phyloP scores from a whole-genome alignment of 2,888 invertebrate genomes.

The Lamellibrachia satsuma region DNA sequence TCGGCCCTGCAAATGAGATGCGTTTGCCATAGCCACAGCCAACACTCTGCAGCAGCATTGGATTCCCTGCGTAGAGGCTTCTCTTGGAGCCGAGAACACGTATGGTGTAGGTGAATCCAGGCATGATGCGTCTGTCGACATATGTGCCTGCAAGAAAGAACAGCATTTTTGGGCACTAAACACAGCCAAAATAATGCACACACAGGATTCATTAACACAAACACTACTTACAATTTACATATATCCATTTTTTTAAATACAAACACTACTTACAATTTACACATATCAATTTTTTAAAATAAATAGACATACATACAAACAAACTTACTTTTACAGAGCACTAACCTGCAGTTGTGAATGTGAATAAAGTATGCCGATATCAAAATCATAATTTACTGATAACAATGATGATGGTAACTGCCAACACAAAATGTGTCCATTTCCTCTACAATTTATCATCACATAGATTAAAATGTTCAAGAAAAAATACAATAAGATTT shows the following conservation, averaged over 20 bases:
- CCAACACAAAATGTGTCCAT: neutral
- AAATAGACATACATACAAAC: neutral
- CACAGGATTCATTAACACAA: neutral
- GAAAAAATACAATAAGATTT: neutral
- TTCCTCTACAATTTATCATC: neutral
- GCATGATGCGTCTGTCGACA: slow-evolving; percentile 77
- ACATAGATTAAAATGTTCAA: neutral
- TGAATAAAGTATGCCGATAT: neutral
- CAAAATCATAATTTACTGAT: neutral
- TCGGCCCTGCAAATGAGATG: slow-evolving; percentile 76
- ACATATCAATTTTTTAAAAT: neutral
- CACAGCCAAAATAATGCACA: neutral
- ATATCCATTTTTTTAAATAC: neutral
- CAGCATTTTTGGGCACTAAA: neutral
- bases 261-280: neutral
- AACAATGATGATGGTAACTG: neutral
- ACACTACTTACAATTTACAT: neutral
- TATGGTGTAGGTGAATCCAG: slow-evolving; percentile 80
- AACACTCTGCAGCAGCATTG: slow-evolving; percentile 75
- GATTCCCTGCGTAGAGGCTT: slow-evolving; percentile 74
- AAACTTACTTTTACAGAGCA: neutral
- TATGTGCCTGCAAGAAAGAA: slow-evolving; percentile 71
- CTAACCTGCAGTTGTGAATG: neutral
- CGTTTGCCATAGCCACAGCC: slow-evolving; percentile 80
- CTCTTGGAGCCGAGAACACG: slow-evolving; percentile 74